Base-by-base conservation (phyloP, 2,797 vertebrate species). In the Gallinago stenura region DNA sequence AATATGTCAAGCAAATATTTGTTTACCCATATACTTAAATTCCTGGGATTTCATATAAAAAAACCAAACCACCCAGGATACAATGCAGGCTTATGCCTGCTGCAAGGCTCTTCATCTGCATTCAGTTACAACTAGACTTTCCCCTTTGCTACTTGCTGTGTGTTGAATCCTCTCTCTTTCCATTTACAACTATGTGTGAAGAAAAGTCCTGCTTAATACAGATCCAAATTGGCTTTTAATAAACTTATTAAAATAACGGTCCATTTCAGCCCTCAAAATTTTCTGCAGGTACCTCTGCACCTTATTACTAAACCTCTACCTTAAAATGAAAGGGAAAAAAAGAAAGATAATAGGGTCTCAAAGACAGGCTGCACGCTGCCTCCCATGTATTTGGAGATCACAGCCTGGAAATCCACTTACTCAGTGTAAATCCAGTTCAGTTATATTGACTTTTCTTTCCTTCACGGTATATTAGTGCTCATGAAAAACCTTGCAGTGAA, bases 1-100 rank as follows among this genome's bases (percentile, higher is more conserved):
- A 97, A 97, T 94, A 97, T 14, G 45, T 71, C 70, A 90, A 79
- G 69, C 71, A 90, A 97, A 70, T 81, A 90, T 83, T 94, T 82
- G 46, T 84, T 91, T 90, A 73, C 46, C 87, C 83, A 69, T 78
- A 94, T 95, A 93, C 93, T 94, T 85, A 89, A 93, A 89, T 89
- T 94, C 90, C 69, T 85, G 50, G 57, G 66, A 45, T 89, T 96
- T 96, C 35, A 41, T 80, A 95, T 70, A 90, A 51, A 91, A 30
- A 90, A 89, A 39, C 51, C 25, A 77, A 94, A 93, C 24, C 25
- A 61, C 12, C 8, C 22, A 91, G 76, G 56, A 92, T 41, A 82
- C 45, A 54, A 89, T 15, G 10, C 37, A 87, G 93, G 54, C 58
- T 87, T 72, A 70, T 21, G 72, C 15, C 28, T 83, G 69, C 46